A percentile compares a stretch with the other conserved stretches of the same genome.
These are phyloP conservation scores for Amblyraja radiata DNA, from an alignment of 2,797 vertebrate genomes.

Conservation along the genomic window DNA sequence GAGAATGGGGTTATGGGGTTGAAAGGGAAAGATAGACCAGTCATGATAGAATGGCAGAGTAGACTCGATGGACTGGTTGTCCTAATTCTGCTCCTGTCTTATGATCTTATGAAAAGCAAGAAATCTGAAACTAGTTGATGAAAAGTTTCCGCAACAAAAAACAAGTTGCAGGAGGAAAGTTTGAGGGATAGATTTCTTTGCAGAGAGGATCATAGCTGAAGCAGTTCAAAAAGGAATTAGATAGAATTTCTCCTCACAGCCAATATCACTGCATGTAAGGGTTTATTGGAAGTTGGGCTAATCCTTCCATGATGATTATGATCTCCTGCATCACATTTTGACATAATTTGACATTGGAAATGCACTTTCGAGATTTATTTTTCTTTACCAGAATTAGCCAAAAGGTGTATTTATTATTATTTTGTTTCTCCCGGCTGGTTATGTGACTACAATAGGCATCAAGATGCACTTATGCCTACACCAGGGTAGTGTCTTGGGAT, in stretches of 20 bases:
- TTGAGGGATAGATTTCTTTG: neutral
- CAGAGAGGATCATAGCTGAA: neutral
- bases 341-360: neutral
- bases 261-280: neutral
- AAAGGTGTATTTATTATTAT: neutral
- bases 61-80: too few relatives aligned
- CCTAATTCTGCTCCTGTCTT: too few relatives aligned
- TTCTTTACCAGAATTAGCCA: neutral
- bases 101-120: neutral
- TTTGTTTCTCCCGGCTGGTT: neutral
- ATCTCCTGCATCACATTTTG: neutral
- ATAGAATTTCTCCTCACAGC: neutral
- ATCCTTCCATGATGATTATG: neutral
- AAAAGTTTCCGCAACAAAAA: neutral
- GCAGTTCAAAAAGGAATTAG: neutral
- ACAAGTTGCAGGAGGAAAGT: neutral
- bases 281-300: neutral
- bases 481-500: neutral
- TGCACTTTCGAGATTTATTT: neutral
- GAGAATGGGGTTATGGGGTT: too few relatives aligned
- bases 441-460: neutral
- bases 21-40: too few relatives aligned
- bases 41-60: too few relatives aligned
- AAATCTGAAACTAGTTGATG: neutral
- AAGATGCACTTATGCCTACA: neutral